phyloP scores from a whole-genome alignment of 35 echinoderm and acorn worm species.

The Ophioderma brevispina region DNA sequence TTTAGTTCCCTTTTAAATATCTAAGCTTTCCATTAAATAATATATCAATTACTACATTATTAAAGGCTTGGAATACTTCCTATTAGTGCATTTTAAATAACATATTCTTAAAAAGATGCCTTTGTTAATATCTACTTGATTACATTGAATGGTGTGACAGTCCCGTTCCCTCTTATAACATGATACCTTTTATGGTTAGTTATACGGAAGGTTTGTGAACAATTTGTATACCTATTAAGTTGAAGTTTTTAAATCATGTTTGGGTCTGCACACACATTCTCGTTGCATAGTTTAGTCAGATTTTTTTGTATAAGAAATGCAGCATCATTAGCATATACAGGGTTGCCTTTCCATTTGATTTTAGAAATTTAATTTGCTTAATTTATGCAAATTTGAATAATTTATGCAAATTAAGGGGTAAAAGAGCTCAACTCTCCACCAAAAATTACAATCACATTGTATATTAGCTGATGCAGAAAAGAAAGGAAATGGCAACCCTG shows the following conservation, averaged over 20 bases:
- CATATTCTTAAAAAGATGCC: neutral
- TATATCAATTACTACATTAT: too few species aligned
- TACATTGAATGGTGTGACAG: neutral
- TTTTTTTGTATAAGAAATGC: neutral
- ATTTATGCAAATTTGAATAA: neutral
- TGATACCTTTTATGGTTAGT: neutral
- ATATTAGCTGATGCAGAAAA: neutral
- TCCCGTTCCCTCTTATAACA: neutral
- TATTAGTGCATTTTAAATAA: neutral
- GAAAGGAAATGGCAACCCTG: too few species aligned
- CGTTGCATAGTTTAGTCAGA: neutral
- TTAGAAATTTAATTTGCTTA: neutral
- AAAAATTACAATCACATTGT: neutral
- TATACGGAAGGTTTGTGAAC: neutral
- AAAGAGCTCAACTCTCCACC: neutral
- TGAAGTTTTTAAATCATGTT: neutral
- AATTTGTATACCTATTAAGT: neutral
- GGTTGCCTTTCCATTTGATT: too few species aligned
- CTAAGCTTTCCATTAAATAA: neutral
- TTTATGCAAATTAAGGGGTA: neutral
- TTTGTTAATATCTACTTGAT: neutral
- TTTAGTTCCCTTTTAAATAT: neutral
- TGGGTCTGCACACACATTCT: neutral
- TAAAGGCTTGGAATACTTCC: neutral
- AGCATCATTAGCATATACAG: neutral